A percentile compares a stretch with the other conserved stretches of the same genome.
These are phyloP conservation scores for Brassicogethes aeneus DNA, from an alignment of 2,888 invertebrate genomes.

Conservation along the genomic window DNA sequence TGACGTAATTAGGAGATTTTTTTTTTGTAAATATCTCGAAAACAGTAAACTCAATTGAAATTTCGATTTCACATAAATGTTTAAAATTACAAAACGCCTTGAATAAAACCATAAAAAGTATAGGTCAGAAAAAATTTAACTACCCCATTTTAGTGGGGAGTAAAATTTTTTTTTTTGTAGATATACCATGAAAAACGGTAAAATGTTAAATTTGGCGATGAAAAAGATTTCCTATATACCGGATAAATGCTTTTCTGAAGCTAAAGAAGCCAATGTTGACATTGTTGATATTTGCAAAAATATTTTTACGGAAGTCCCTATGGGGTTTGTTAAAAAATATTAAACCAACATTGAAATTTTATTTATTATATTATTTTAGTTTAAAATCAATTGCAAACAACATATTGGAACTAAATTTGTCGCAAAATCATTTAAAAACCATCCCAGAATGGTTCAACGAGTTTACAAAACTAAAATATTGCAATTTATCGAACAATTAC, in stretches of 20 bases:
- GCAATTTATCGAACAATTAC: conserved; percentile 69
- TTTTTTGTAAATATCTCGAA: too few species aligned
- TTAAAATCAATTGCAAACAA: conserved; percentile 44
- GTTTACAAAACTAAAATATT: conserved; percentile 54
- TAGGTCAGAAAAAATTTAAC: too few species aligned
- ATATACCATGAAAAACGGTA: conserved; percentile 49
- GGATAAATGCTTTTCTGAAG: conserved; percentile 60
- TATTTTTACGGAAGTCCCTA: conserved; percentile 57
- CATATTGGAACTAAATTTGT: conserved; percentile 58
- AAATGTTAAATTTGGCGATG: conserved; percentile 50
- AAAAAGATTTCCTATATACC: conserved; percentile 60
- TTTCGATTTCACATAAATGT: too few species aligned
- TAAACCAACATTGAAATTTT: too few species aligned
- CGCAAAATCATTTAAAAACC: conserved; percentile 56
- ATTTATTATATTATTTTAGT: conserved; percentile 32
- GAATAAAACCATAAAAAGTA: too few species aligned
- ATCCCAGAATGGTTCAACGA: conserved; percentile 56
- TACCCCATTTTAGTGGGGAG: too few species aligned
- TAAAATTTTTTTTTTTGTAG: conserved; percentile 30
- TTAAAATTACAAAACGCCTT: too few species aligned
- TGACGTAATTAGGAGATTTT: too few species aligned
- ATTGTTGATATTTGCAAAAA: conserved; percentile 79
- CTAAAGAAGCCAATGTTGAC: conserved; percentile 60
- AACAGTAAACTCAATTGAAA: too few species aligned
- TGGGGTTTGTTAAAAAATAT: conserved; percentile 44